A percentile compares a stretch with the other conserved stretches of the same genome.
These are phyloP conservation scores for Liodrosophila aerea DNA, from an alignment of 2,888 invertebrate species.

Conservation along the genomic window DNA sequence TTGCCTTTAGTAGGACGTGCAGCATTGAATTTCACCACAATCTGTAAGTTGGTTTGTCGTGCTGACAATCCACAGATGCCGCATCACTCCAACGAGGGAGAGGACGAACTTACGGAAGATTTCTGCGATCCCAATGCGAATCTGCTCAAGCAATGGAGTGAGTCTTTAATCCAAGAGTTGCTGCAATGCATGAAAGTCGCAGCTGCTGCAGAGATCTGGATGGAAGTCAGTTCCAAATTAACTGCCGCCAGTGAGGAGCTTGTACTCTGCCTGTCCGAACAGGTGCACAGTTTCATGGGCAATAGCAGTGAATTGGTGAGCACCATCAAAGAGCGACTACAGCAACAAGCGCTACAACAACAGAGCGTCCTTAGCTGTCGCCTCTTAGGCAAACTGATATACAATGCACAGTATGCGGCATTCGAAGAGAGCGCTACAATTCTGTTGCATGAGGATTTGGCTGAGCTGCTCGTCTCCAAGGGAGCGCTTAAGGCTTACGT, in stretches of 20 bases:
- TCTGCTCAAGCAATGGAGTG: slow-evolving; percentile 77
- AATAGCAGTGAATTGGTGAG: slow-evolving; percentile 63
- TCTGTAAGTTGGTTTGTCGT: slow-evolving; percentile 76
- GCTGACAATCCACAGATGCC: slow-evolving; percentile 25
- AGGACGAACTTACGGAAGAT: slow-evolving; percentile 78
- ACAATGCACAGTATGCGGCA: slow-evolving; percentile 63
- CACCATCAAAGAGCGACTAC: slow-evolving; percentile 69
- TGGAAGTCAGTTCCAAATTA: slow-evolving; percentile 46
- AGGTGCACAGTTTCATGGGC: slow-evolving; percentile 65
- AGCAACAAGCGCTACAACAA: slow-evolving; percentile 55
- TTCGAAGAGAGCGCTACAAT: slow-evolving; percentile 78
- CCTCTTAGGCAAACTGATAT: slow-evolving; percentile 63
- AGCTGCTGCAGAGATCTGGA: slow-evolving; percentile 66
- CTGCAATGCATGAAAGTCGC: slow-evolving; percentile 69
- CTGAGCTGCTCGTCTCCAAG: slow-evolving; percentile 61
- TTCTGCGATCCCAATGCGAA: slow-evolving; percentile 79
- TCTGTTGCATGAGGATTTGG: slow-evolving; percentile 75
- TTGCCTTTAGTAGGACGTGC: slow-evolving; percentile 57
- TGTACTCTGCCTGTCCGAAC: slow-evolving; percentile 69
- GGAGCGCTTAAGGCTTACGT: slow-evolving; percentile 67
- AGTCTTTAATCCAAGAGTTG: slow-evolving; percentile 65
- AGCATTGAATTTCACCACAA: slow-evolving; percentile 71
- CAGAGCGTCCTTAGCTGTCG: slow-evolving; percentile 65
- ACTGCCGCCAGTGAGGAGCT: slow-evolving; percentile 42
- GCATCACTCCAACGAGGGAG: slow-evolving; percentile 41